These are phyloP conservation scores for Arbacia lixula DNA, from an alignment of 53 echinoderm and acorn worm species.

Conservation along the genomic window DNA sequence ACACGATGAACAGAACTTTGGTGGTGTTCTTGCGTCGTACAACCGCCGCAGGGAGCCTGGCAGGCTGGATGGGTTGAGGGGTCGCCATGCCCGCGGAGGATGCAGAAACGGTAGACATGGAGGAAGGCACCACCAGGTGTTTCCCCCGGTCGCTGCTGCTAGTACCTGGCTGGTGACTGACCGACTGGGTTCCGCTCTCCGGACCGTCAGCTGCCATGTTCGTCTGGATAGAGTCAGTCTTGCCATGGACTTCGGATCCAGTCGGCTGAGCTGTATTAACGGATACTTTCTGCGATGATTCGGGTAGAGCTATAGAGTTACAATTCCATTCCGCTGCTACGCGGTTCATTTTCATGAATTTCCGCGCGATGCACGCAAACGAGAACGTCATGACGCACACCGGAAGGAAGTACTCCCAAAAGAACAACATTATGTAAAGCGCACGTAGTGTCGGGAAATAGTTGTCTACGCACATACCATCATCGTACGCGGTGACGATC, in stretches of 20 bases:
- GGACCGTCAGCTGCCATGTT: neutral
- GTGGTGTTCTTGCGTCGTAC: constrained; percentile 65
- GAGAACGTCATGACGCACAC: constrained; percentile 65
- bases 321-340: constrained; percentile 24
- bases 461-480: neutral
- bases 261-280: neutral
- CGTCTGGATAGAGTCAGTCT: neutral
- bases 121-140: too few species aligned
- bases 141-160: too few species aligned
- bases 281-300: neutral
- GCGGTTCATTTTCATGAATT: constrained; percentile 38
- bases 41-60: neutral
- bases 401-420: constrained; percentile 78
- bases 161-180: too few species aligned
- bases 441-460: neutral
- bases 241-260: neutral
- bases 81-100: neutral
- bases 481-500: neutral
- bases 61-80: neutral
- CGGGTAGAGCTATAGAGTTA: neutral
- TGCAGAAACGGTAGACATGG: too few species aligned
- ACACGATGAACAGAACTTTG: constrained; percentile 66
- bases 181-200: neutral
- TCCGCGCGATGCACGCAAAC: constrained; percentile 58
- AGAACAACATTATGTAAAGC: constrained; percentile 20